These are phyloP conservation scores for Petroica traversi DNA, from an alignment of 2,113 vertebrate genomes.

Conservation along the genomic window DNA sequence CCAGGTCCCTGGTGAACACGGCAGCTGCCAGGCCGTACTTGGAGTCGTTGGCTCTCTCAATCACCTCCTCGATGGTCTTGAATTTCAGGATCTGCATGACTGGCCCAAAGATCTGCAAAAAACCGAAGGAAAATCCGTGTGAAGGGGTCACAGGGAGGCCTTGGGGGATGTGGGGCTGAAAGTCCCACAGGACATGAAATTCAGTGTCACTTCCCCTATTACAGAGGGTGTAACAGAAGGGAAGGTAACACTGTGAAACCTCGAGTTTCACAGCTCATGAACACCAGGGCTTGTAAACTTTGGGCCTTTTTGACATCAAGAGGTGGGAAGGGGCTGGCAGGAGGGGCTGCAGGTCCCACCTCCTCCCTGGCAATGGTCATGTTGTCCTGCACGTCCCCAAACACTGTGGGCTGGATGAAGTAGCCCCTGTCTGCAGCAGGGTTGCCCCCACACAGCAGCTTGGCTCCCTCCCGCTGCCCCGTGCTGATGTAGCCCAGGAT, in stretches of 20 bases:
- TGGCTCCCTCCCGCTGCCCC: conserved; percentile 90
- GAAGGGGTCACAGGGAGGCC: neutral
- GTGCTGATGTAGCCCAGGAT: conserved; percentile 89
- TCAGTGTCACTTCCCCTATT: neutral
- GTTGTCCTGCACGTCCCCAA: conserved; percentile 89
- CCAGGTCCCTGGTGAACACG: conserved; percentile 90
- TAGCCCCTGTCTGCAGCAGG: conserved; percentile 89
- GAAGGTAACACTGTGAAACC: neutral
- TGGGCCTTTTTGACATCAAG: neutral
- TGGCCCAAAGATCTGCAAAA: conserved; percentile 91
- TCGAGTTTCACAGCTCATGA: rapidly evolving
- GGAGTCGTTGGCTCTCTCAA: conserved; percentile 88
- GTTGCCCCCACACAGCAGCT: conserved; percentile 90
- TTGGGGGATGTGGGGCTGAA: neutral
- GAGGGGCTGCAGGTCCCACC: conserved; percentile 66
- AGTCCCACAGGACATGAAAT: neutral
- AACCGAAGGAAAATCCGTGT: neutral
- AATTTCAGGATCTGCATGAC: conserved; percentile 99
- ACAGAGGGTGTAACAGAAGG: neutral
- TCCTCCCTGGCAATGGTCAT: conserved; percentile 96
- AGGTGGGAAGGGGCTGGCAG: neutral
- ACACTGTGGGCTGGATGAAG: conserved; percentile 95
- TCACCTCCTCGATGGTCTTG: conserved; percentile 87
- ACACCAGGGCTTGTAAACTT: neutral
- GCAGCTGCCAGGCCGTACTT: conserved; percentile 91